Evolutionary conservation across 2,113 vertebrate species (phyloP), one percentile per base, ranked within the genome.

Genomic region (Mionectes macconnelli): DNA sequence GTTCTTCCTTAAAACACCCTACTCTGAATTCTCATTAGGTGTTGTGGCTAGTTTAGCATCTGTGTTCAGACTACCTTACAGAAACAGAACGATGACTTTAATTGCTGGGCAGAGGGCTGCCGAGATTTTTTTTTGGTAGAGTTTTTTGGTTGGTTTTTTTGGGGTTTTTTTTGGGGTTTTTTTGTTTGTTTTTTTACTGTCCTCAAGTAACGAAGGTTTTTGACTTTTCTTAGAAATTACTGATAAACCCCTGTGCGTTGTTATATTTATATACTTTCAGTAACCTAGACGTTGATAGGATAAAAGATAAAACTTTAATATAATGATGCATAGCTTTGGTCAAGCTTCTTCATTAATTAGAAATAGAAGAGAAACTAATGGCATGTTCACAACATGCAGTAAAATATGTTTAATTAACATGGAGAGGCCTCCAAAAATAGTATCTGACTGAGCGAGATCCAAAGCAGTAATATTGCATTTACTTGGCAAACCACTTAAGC

Each of bases 401-500:
- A 76, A 94, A 94, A 95, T 95, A 89, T 87, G 89, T 93, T 97
- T 96, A 96, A 95, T 97, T 94, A 97, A 90, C 93, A 72, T 94
- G 80, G 93, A 97, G 89, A 97, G 89, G 93, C 35, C 95, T 97
- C 95, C 89, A 92, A 97, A 97, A 93, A 97, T 94, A 96, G 95
- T 95, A 81, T 89, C 95, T 94, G 69, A 90, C 94, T 86, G 86
- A 93, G 95, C 72, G 84, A 94, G 83, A 83, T 95, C 92, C 86
- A 94, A 90, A 95, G 94, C 94, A 78, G 73, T 93, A 95, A 97
- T 96, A 93, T 77, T 94, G 73, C 92, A 92, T 84, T 95, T 96
- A 84, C 95, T 96, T 95, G 96, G 94, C 93, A 94, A 96, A 84
- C 89, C 91, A 95, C 95, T 93, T 95, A 59, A 94, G 82, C 80